A percentile compares a stretch with the other conserved stretches of the same genome.
phyloP scores from a whole-genome alignment of 1,140 invertebrate genomes.

The Caenorhabditis remanei region DNA sequence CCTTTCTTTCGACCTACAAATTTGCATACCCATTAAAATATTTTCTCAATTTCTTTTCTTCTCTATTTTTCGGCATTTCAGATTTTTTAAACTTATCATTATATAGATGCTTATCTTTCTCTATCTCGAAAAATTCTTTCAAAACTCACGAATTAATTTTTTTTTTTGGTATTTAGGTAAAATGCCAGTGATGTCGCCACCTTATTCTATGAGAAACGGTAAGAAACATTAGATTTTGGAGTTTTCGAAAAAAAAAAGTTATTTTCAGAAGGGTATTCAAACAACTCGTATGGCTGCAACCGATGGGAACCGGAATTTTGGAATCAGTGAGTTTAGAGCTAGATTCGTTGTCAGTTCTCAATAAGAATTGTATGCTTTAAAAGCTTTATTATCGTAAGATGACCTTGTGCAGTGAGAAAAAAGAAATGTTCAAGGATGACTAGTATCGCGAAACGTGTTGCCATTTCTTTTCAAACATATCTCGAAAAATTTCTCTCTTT shows the following conservation, averaged over 20 bases:
- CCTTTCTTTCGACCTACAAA: too few species aligned
- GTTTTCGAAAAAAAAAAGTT: not conserved
- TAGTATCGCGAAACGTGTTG: conserved; percentile 37
- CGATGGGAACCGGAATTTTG: not conserved
- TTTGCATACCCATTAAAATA: not conserved
- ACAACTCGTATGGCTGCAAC: not conserved
- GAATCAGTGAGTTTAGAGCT: not conserved
- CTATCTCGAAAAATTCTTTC: not conserved
- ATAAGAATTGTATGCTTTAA: not conserved
- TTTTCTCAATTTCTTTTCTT: not conserved
- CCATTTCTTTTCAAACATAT: conserved; percentile 21
- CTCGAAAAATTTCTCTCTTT: not conserved
- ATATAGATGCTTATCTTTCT: too few species aligned
- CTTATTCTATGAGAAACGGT: conserved; percentile 15
- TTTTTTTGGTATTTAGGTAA: not conserved
- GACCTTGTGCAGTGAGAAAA: not conserved
- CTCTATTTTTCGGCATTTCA: too few species aligned
- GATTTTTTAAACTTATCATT: too few species aligned
- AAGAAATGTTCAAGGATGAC: conserved; percentile 46
- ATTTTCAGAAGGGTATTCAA: conserved; percentile 2
- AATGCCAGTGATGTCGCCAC: not conserved
- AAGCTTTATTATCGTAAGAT: not conserved
- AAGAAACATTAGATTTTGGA: not conserved
- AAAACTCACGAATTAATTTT: not conserved
- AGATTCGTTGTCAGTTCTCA: too few species aligned